Base-by-base conservation (phyloP, 2,888 invertebrate species). In the Crepidodera aurea region DNA sequence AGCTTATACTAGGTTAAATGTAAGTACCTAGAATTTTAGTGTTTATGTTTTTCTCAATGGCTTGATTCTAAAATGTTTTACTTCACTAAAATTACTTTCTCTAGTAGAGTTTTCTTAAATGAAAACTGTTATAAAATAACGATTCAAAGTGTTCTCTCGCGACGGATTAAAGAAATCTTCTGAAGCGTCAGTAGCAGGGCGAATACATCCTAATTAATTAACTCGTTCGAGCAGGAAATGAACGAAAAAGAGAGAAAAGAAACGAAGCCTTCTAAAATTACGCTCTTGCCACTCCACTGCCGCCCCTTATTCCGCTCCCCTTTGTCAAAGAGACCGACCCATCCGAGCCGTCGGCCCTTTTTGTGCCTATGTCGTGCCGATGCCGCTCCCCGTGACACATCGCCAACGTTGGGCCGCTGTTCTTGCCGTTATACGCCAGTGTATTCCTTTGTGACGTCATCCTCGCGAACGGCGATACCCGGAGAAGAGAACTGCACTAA, bases 371-470 rank as follows among this genome's bases (percentile, higher is more conserved):
- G 19, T 25, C 25, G 25, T 25, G 27, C 56, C 56, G 46, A 44
- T 67, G 71, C 69, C 73, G 73, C 73, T 70, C 71, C 68, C 68
- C 68, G 68, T 71, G 72, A 73, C 73, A 73, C 74, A 71, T 73
- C 73, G n/a, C 18, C 40, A 10, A 16, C 40, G 40, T 48, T 48
- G 69, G 66, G 69, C 68, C 68, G 68, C 70, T 71, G 69, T 42
- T 42, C 42, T 16, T 42, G 27, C 71, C 69, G 59, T 53, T 62
- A 44, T 40, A 42, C 55, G 48, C 48, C 39, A 66, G 29, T 15
- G 39, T 42, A 40, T 69, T 70, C 69, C 75, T 73, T 73, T 75
- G 73, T 74, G 76, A 75, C 76, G 75, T 75, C 77, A 75, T 62
- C 70, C 69, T 64, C 71, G 69, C 71, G 55, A 44, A 27, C 44